phyloP scores from a whole-genome alignment of 2,113 vertebrate genomes.

The Mustela nigripes region DNA sequence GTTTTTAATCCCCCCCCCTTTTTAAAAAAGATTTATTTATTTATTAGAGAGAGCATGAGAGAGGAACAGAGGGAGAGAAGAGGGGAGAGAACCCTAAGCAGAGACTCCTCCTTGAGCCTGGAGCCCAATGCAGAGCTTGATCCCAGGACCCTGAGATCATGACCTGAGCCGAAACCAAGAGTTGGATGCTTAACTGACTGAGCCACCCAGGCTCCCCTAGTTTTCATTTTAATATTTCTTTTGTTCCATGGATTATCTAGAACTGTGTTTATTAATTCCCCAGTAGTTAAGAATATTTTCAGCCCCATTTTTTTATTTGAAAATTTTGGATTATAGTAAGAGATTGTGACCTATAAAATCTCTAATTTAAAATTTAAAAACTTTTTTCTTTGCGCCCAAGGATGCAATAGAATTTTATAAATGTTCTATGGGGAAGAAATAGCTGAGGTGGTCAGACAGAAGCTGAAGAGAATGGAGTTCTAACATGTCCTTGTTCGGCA shows the following conservation, averaged over 20 bases:
- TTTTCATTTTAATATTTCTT: not conserved
- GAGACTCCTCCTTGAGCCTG: not conserved
- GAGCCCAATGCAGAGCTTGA: not conserved
- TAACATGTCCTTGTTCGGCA: not conserved
- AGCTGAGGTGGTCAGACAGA: not conserved
- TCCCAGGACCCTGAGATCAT: not conserved
- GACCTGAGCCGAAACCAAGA: not conserved
- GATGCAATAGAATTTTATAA: not conserved
- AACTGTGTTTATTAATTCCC: constrained; percentile 60
- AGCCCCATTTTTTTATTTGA: constrained; percentile 20
- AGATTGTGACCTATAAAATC: not conserved
- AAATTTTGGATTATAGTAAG: not conserved
- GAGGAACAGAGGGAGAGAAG: not conserved
- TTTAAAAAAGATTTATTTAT: not conserved
- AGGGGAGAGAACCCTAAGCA: not conserved
- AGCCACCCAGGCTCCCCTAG: not conserved
- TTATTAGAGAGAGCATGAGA: not conserved
- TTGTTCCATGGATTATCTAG: constrained; percentile 34
- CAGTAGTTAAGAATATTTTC: constrained; percentile 49
- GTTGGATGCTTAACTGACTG: not conserved
- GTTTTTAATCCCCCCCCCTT: not conserved
- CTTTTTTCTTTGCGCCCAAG: not conserved
- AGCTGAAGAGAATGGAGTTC: not conserved
- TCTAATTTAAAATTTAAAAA: not conserved
- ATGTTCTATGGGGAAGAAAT: not conserved